A percentile compares a stretch with the other conserved stretches of the same genome.
These are phyloP conservation scores for Hepsetus odoe DNA, from an alignment of 2,113 vertebrate genomes.

Conservation along the genomic window DNA sequence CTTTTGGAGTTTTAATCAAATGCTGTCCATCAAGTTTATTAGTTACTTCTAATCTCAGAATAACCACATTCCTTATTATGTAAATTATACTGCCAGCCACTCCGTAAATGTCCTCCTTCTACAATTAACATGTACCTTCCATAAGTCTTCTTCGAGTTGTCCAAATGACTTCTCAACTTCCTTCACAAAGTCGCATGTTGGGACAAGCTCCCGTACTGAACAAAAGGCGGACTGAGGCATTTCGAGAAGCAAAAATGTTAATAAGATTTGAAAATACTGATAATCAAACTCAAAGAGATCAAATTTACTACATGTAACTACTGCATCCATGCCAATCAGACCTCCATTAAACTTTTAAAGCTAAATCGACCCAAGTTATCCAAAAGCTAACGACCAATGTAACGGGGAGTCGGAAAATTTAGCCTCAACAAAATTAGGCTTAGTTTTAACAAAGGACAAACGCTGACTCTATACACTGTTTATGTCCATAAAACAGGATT, in stretches of 20 bases:
- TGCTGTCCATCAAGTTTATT: too few relatives aligned
- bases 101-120: conserved; percentile 15
- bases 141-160: neutral
- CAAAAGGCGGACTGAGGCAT: conserved; percentile 48
- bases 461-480: neutral
- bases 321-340: neutral
- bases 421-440: neutral
- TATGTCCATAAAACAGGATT: neutral
- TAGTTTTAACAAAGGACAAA: neutral
- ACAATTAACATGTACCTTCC: too few relatives aligned
- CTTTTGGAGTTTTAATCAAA: too few relatives aligned
- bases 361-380: neutral
- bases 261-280: neutral
- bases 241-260: neutral
- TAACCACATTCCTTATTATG: too few relatives aligned
- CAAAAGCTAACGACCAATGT: neutral
- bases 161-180: conserved; percentile 9
- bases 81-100: neutral
- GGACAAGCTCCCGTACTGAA: conserved; percentile 51
- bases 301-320: neutral
- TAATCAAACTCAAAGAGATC: neutral
- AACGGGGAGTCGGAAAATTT: neutral
- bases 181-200: conserved; percentile 50
- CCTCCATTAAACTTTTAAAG: neutral
- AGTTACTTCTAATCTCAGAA: too few relatives aligned